Conservation (phyloP, 2,113 vertebrate species). For the Epinephelus cyanopodus region DNA sequence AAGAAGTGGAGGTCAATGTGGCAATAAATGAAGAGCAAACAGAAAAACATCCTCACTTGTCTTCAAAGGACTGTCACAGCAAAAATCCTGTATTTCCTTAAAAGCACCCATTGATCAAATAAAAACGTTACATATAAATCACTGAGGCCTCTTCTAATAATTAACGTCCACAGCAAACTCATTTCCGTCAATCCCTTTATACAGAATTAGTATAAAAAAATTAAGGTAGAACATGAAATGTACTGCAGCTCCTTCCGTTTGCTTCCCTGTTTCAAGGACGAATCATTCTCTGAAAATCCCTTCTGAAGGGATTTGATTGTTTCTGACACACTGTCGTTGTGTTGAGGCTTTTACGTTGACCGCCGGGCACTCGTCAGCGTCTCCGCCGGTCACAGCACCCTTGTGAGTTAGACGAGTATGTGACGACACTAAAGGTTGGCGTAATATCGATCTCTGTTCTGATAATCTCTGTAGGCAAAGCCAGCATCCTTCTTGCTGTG, state of each 20-base stretch:
- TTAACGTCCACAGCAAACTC: constrained; percentile 28
- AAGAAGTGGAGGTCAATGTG: constrained; percentile 41
- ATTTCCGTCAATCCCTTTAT: constrained; percentile 19
- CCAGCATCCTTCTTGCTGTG: constrained; percentile 89
- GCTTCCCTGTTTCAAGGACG: constrained; percentile 21
- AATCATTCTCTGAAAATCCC: constrained; percentile 15
- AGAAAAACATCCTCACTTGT: background rate
- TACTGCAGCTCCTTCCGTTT: background rate
- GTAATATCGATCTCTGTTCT: constrained; percentile 91
- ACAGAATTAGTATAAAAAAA: constrained; percentile 35
- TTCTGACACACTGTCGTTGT: constrained; percentile 25
- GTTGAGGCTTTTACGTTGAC: background rate
- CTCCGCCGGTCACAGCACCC: background rate
- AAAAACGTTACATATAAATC: constrained; percentile 23
- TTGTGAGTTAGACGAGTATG: background rate
- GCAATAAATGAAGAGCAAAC: constrained; percentile 17
- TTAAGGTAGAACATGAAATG: constrained; percentile 33
- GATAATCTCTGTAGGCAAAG: constrained; percentile 90
- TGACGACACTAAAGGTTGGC: constrained; percentile 86
- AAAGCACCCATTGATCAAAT: constrained; percentile 52
- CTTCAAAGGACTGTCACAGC: background rate
- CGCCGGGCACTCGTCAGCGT: constrained; percentile 3
- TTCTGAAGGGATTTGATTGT: constrained; percentile 23
- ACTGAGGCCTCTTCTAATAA: constrained; percentile 12
- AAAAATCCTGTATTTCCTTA: constrained; percentile 28